Conservation (phyloP, 2,113 vertebrate species). For the Sorex araneus region DNA sequence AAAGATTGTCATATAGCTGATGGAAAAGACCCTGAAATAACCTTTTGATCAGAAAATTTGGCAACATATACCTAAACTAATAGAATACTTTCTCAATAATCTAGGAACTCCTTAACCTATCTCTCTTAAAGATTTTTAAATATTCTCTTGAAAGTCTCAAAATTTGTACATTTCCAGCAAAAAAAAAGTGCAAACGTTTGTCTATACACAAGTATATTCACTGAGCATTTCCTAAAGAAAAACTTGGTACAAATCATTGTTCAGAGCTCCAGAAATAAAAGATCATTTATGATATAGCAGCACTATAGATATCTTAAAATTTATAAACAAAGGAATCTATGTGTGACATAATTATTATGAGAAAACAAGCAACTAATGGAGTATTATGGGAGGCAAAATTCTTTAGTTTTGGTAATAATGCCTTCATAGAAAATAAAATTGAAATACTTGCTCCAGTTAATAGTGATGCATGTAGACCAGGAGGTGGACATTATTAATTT, state of each 20-base stretch:
- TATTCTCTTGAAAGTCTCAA: background rate
- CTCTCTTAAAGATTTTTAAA: background rate
- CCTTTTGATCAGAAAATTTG: background rate
- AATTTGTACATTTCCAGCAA: background rate
- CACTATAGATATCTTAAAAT: background rate
- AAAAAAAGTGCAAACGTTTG: background rate
- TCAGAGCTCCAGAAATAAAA: background rate
- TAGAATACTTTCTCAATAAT: background rate
- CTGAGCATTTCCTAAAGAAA: slow-evolving; percentile 31
- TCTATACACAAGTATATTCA: background rate
- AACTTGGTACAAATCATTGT: background rate
- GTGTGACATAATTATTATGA: background rate
- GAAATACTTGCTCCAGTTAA: background rate
- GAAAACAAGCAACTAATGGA: background rate
- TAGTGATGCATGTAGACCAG: background rate
- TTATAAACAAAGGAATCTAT: background rate
- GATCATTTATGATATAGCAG: background rate
- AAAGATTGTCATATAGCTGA: background rate
- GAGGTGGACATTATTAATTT: background rate
- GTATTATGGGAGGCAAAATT: background rate
- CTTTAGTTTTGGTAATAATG: background rate
- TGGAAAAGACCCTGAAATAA: background rate
- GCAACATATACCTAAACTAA: slow-evolving; percentile 7
- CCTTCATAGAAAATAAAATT: slow-evolving; percentile 2
- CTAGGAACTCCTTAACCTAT: background rate